Evolutionary conservation across 2,888 invertebrate genomes (phyloP).

Genomic region (Callimorpha dominula): DNA sequence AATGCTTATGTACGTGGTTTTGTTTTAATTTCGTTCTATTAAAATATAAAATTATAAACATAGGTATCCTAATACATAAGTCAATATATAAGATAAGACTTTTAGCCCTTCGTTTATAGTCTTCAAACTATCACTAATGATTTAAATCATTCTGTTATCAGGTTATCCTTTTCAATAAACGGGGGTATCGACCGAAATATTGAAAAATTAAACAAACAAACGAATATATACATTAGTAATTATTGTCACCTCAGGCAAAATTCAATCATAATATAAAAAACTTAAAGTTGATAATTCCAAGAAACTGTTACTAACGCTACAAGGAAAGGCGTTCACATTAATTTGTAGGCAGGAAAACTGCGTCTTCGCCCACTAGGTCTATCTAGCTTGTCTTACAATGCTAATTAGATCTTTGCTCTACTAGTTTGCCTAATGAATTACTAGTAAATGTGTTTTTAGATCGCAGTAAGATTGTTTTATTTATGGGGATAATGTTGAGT

Average conservation of each 20-base stretch:
- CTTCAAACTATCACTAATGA: not conserved
- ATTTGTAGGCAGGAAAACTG: slow-evolving; percentile 55
- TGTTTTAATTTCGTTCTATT: no score
- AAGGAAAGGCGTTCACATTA: slow-evolving; percentile 56
- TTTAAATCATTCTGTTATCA: not conserved
- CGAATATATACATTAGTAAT: not conserved
- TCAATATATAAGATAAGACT: no score
- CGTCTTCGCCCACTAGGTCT: slow-evolving; percentile 63
- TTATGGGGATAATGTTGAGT: slow-evolving; percentile 38
- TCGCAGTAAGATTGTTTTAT: slow-evolving; percentile 44
- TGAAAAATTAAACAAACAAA: not conserved
- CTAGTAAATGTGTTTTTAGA: slow-evolving; percentile 65
- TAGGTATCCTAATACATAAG: no score
- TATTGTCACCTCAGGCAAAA: not conserved
- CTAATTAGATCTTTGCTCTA: slow-evolving; percentile 70
- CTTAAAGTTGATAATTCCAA: slow-evolving; percentile 1
- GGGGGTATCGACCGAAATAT: not conserved
- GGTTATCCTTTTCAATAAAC: not conserved
- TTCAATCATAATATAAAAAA: not conserved
- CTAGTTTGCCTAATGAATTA: slow-evolving; percentile 75
- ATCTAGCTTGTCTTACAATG: slow-evolving; percentile 64
- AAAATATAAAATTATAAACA: no score
- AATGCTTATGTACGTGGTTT: no score
- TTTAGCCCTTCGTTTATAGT: not conserved
- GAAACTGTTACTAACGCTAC: slow-evolving; percentile 24